phyloP scores from a whole-genome alignment of 2,888 invertebrate species.

The Catonia carolina region DNA sequence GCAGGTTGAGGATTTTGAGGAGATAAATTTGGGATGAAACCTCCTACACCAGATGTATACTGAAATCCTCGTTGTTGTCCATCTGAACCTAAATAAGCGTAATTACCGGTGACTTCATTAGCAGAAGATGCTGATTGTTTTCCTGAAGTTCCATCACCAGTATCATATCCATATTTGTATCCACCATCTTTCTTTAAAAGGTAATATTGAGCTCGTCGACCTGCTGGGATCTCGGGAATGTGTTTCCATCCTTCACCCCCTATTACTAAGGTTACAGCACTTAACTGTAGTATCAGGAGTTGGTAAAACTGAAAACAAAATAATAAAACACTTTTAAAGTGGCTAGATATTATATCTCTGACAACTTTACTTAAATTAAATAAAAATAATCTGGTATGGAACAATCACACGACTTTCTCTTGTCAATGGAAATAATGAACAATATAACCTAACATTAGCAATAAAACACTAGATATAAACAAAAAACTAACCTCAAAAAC shows the following conservation, averaged over 20 bases:
- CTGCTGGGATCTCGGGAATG: conserved; percentile 35
- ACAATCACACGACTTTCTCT: no score
- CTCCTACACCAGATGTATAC: conserved; percentile 33
- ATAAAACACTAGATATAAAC: no score
- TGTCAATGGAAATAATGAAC: no score
- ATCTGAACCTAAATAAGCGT: conserved; percentile 33
- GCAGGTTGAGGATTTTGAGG: not conserved
- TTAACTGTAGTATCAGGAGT: not conserved
- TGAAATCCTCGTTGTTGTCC: conserved; percentile 29
- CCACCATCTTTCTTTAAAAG: conserved; percentile 42
- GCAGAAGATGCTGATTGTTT: conserved; percentile 39
- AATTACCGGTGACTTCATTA: conserved; percentile 39
- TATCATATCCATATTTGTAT: conserved; percentile 41
- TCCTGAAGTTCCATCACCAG: conserved; percentile 40
- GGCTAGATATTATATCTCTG: no score
- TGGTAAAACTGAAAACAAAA: no score
- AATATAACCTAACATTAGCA: no score
- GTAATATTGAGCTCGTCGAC: conserved; percentile 40
- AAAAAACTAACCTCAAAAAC: no score
- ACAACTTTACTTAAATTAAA: no score
- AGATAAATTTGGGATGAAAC: conserved; percentile 26
- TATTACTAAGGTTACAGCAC: not conserved
- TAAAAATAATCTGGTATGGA: no score
- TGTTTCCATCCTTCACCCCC: conserved; percentile 4
- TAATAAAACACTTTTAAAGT: no score